Evolutionary conservation across 2,113 vertebrate species (phyloP).

Genomic region (Mesocricetus auratus): DNA sequence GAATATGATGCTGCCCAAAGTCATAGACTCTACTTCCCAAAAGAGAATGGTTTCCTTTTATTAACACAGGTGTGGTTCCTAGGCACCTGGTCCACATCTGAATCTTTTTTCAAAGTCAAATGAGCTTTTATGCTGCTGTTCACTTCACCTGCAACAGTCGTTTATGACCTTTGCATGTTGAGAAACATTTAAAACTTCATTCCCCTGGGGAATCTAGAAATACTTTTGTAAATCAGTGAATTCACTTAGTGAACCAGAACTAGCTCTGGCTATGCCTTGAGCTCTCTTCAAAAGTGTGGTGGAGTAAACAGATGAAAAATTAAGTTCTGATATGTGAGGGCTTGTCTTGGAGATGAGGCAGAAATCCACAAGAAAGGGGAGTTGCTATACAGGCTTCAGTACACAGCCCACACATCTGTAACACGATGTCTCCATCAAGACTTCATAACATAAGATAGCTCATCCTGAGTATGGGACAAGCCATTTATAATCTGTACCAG

Average conservation of each 20-base stretch:
- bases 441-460: rapidly evolving
- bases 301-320: rapidly evolving
- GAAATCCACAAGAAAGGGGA: neutral
- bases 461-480: neutral
- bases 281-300: neutral
- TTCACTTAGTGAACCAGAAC: neutral
- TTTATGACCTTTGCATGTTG: neutral
- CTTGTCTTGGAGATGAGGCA: rapidly evolving
- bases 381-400: neutral
- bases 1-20: neutral
- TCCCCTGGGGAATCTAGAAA: neutral
- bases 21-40: too few species aligned
- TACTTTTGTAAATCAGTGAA: neutral
- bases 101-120: neutral
- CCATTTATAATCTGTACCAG: neutral
- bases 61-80: neutral
- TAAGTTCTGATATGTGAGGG: neutral
- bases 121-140: rapidly evolving
- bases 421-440: neutral
- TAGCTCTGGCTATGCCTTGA: neutral
- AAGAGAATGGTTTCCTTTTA: neutral
- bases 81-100: too few species aligned
- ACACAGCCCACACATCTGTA: neutral
- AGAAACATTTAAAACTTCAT: neutral
- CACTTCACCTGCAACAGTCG: neutral